A percentile compares a stretch with the other conserved stretches of the same genome.
Conservation (phyloP, 2,113 vertebrate species). For the Piprites chloris region DNA sequence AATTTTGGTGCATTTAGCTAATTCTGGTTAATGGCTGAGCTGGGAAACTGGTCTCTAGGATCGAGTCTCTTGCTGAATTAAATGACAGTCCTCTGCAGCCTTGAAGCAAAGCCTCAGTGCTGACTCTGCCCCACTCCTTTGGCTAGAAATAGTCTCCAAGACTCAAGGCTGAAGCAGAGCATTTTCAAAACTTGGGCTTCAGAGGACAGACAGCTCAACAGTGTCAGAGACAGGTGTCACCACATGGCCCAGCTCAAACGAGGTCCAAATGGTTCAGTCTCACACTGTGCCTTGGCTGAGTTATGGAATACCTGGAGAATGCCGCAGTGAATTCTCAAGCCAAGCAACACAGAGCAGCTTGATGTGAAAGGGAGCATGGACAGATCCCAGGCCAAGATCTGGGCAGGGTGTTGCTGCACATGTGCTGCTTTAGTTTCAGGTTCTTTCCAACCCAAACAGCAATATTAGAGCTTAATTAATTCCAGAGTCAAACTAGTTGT, state of each 20-base stretch:
- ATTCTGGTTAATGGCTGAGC: not conserved
- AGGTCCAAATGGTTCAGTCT: not conserved
- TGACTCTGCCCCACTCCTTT: not conserved
- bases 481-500: not conserved
- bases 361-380: not conserved
- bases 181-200: not conserved
- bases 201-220: not conserved
- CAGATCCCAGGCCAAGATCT: not conserved
- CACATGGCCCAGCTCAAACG: not conserved
- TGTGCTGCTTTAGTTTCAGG: not conserved
- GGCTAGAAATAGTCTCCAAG: not conserved
- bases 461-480: not conserved
- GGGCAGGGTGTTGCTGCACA: not conserved
- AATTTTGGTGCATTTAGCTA: not conserved
- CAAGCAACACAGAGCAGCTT: not conserved
- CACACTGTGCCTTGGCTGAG: not conserved
- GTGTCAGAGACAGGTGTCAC: not conserved
- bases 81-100: not conserved
- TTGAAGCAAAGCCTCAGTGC: not conserved
- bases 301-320: not conserved
- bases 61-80: not conserved
- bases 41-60: not conserved
- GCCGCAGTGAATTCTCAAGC: fast-evolving
- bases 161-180: not conserved
- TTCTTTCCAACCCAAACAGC: not conserved